These are phyloP conservation scores for Drosophila peninsularis DNA, from an alignment of 2,888 invertebrate genomes.

Conservation along the genomic window DNA sequence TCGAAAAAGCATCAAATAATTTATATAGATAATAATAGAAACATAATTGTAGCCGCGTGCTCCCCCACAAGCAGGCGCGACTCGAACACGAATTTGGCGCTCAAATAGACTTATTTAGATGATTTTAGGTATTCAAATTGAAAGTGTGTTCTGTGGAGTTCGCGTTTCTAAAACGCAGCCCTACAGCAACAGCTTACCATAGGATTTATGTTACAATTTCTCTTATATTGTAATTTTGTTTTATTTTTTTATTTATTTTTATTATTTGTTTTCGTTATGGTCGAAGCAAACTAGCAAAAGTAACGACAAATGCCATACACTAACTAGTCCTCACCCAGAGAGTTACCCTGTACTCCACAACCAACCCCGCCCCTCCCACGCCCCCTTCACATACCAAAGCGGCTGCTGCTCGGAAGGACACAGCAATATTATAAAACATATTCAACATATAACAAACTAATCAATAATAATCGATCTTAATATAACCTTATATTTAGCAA, in stretches of 20 bases:
- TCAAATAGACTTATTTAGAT: conserved; percentile 83
- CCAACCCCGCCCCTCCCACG: neutral
- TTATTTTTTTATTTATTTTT: conserved; percentile 32
- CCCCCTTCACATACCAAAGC: conserved; percentile 57
- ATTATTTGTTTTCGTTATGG: conserved; percentile 56
- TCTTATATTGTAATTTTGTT: conserved; percentile 37
- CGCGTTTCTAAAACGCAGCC: conserved; percentile 73
- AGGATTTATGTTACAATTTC: conserved; percentile 62
- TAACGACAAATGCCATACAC: conserved; percentile 58
- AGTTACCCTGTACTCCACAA: conserved; percentile 16
- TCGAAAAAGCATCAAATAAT: conserved; percentile 16
- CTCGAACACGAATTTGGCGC: conserved; percentile 73
- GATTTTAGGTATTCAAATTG: conserved; percentile 72
- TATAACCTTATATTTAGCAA: conserved; percentile 64
- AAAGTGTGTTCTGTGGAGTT: conserved; percentile 51
- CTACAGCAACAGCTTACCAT: conserved; percentile 72
- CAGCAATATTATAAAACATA: conserved; percentile 71
- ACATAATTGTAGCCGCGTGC: conserved; percentile 9
- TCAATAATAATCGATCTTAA: conserved; percentile 69
- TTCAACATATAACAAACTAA: conserved; percentile 66
- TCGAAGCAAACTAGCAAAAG: conserved; percentile 78
- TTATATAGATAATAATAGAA: conserved; percentile 9
- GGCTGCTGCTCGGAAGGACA: conserved; percentile 72
- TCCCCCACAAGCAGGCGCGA: conserved; percentile 49
- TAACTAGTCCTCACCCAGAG: conserved; percentile 70